phyloP scores from a whole-genome alignment of 92 coral and sea anemone species.

The Epizoanthus stellaris region DNA sequence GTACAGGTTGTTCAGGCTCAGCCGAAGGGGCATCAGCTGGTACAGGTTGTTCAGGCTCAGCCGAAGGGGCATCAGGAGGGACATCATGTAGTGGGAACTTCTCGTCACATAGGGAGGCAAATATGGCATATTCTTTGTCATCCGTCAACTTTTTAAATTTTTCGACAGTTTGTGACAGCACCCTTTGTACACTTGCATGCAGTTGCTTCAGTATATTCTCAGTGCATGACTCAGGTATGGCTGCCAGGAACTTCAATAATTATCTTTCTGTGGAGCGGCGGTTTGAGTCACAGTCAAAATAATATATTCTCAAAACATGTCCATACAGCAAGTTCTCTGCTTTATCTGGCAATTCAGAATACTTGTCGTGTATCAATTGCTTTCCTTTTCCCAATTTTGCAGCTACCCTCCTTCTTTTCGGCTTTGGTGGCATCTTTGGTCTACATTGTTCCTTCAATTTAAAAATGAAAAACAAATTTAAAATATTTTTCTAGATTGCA shows the following conservation, averaged over 20 bases:
- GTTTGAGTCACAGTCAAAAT: neutral
- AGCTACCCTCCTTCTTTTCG: neutral
- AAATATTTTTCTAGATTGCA: neutral
- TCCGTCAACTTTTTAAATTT: neutral
- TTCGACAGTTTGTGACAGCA: neutral
- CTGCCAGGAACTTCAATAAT: neutral
- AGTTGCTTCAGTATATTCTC: neutral
- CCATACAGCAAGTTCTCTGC: slow-evolving; percentile 8
- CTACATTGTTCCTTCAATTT: neutral
- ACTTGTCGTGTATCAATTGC: neutral
- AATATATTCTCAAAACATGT: neutral
- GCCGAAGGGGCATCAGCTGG: neutral
- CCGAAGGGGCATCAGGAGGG: neutral
- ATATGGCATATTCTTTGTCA: slow-evolving; percentile 7
- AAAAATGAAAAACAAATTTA: neutral
- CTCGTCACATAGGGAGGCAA: neutral
- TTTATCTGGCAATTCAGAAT: neutral
- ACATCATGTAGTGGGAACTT: neutral
- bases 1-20: neutral
- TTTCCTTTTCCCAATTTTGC: neutral
- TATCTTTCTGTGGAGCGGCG: neutral
- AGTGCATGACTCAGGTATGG: neutral
- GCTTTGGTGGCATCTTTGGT: neutral
- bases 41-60: neutral
- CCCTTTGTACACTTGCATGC: slow-evolving; percentile 8